Conservation (phyloP, 2,888 invertebrate species). For the Leptinotarsa haldemani region DNA sequence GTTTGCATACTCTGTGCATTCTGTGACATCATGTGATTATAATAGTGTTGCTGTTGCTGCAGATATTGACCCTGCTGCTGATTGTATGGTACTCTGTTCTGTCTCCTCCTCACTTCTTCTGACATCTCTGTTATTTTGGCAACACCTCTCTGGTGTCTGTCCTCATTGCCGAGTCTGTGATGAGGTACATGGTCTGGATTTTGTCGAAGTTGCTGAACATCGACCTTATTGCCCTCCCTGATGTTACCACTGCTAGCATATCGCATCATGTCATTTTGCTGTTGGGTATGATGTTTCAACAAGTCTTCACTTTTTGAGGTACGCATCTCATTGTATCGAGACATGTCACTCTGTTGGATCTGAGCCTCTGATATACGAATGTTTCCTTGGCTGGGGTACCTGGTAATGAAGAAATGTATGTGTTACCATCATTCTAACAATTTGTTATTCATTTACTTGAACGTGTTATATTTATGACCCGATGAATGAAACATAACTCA, state of each 20-base stretch:
- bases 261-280: conserved; percentile 54
- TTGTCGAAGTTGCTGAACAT: conserved; percentile 33
- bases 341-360: conserved; percentile 55
- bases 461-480: too few relatives aligned
- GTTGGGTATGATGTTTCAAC: conserved; percentile 53
- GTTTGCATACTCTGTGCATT: conserved; percentile 61
- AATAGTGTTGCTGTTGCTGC: conserved; percentile 51
- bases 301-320: conserved; percentile 63
- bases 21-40: conserved; percentile 59
- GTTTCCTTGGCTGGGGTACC: conserved; percentile 60
- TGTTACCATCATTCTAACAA: too few relatives aligned
- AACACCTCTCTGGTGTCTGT: conserved; percentile 63
- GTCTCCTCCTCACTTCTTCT: conserved; percentile 78
- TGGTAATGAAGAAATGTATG: not conserved
- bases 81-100: conserved; percentile 61
- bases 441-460: too few relatives aligned
- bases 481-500: too few relatives aligned
- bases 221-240: conserved; percentile 57
- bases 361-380: conserved; percentile 58
- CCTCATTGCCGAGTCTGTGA: conserved; percentile 50
- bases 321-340: conserved; percentile 58
- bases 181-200: conserved; percentile 46
- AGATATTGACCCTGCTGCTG: conserved; percentile 29
- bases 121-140: conserved; percentile 83
- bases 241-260: conserved; percentile 65